These are phyloP conservation scores for Rhyzopertha dominica DNA, from an alignment of 1,140 invertebrate genomes.

Conservation along the genomic window DNA sequence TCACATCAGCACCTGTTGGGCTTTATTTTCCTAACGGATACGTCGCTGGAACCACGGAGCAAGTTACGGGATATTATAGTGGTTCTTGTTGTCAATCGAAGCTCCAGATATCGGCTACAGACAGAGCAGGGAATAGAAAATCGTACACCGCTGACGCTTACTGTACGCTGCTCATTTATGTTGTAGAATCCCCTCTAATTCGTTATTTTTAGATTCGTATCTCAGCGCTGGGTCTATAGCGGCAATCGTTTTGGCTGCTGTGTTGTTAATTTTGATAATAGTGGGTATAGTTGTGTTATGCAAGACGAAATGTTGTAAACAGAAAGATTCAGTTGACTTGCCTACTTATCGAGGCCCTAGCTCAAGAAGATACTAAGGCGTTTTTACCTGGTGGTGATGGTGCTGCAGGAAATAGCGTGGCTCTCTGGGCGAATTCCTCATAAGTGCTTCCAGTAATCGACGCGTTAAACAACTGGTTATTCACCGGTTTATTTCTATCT, in stretches of 20 bases:
- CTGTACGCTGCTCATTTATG: constrained; percentile 37
- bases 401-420: constrained; percentile 34
- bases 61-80: constrained; percentile 47
- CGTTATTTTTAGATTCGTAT: constrained; percentile 26
- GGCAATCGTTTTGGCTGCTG: constrained; percentile 45
- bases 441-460: constrained; percentile 37
- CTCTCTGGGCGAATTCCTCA: constrained; percentile 41
- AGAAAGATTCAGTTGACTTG: constrained; percentile 41
- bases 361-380: constrained; percentile 38
- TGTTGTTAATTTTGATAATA: constrained; percentile 46
- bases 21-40: constrained; percentile 44
- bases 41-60: constrained; percentile 47
- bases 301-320: constrained; percentile 25
- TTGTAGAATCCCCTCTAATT: constrained; percentile 18
- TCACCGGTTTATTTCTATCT: constrained; percentile 28
- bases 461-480: constrained; percentile 37
- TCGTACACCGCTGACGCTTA: constrained; percentile 45
- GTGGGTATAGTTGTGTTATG: constrained; percentile 37
- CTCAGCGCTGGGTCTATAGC: constrained; percentile 46
- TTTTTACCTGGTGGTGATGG: constrained; percentile 5
- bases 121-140: constrained; percentile 44
- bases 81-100: constrained; percentile 49
- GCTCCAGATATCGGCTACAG: constrained; percentile 45
- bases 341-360: constrained; percentile 42
- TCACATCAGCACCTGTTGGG: constrained; percentile 45